Evolutionary conservation across 2,797 vertebrate species (phyloP).

Genomic region (Xenentodon cancila): DNA sequence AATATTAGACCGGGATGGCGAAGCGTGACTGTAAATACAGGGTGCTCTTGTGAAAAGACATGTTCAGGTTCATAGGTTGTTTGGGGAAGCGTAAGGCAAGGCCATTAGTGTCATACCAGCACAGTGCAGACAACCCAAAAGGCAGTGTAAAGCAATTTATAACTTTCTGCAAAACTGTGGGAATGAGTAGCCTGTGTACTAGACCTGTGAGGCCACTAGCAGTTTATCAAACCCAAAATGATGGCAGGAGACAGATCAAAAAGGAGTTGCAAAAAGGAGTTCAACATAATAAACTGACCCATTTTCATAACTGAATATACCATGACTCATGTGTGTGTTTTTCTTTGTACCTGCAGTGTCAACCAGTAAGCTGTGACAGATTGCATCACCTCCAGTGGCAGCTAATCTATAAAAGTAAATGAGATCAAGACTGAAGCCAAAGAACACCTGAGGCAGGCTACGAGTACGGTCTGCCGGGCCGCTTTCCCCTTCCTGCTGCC

Average conservation of each 20-base stretch:
- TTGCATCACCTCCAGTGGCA: conserved; percentile 51
- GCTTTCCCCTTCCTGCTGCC: conserved; percentile 5
- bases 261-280: conserved; percentile 9
- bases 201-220: conserved; percentile 4
- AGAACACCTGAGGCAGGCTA: conserved; percentile 28
- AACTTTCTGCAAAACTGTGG: not conserved
- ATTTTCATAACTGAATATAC: conserved; percentile 11
- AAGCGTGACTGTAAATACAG: conserved; percentile 60
- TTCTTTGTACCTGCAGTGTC: not conserved
- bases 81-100: conserved; percentile 30
- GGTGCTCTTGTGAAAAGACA: conserved; percentile 25
- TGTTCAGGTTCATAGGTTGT: conserved; percentile 41
- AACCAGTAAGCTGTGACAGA: conserved; percentile 29
- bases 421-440: conserved; percentile 40
- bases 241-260: conserved; percentile 16
- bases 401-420: conserved; percentile 70
- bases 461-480: conserved; percentile 25
- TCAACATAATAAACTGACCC: conserved; percentile 29
- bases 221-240: conserved; percentile 20
- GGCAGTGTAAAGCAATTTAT: conserved; percentile 20
- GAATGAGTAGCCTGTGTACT: not conserved
- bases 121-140: conserved; percentile 21
- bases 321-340: conserved; percentile 37
- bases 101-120: conserved; percentile 32
- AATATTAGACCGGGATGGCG: conserved; percentile 9